Base-by-base conservation (phyloP, 1,140 invertebrate species). In the Microplitis demolitor region DNA sequence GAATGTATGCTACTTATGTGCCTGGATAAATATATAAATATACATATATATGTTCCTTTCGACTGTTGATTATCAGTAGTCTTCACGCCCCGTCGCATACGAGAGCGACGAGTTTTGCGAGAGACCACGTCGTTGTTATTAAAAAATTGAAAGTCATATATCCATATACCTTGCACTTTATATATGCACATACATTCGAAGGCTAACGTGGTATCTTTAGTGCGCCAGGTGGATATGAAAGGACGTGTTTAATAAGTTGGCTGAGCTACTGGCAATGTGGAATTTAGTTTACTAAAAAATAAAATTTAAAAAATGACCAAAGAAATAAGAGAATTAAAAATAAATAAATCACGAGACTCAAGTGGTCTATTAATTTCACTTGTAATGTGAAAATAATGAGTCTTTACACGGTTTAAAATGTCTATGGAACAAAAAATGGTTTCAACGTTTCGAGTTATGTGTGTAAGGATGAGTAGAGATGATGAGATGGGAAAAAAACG, bases 1-100 rank as follows among this genome's bases (percentile, higher is more conserved):
- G 13, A 54, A 54, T 54, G 16, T 54, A n/a, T 54, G 13, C 5
- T 5, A n/a, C 11, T 45, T 45, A 45, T 45, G 11, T 6, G 8
- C 8, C 37, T 39, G 4, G 4, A 39, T 39, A 39, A 6, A 39
- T 39, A 39, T 6, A 39, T 39, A 45, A 9, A 45, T 45, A 45
- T 45, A 45, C 39, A 62, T 75, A 78, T 67, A 74, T 72, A 80
- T 79, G 77, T 75, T 79, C 74, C 74, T 78, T 79, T 80, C 74
- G 62, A 74, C 75, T 77, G 69, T 79, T 69, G 77, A 74, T 79
- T 83, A 81, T 80, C 80, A 69, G 54, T 50, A 72, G 66, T 75
- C 79, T 82, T 81, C 69, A 80, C 72, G 77, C 69, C 62, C 72
- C 67, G 78, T 80, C 77, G 71, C 69, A 4, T 76, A 63, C 72